Evolutionary conservation across 2,113 vertebrate species (phyloP).

Genomic region (Triplophysa dalaica): DNA sequence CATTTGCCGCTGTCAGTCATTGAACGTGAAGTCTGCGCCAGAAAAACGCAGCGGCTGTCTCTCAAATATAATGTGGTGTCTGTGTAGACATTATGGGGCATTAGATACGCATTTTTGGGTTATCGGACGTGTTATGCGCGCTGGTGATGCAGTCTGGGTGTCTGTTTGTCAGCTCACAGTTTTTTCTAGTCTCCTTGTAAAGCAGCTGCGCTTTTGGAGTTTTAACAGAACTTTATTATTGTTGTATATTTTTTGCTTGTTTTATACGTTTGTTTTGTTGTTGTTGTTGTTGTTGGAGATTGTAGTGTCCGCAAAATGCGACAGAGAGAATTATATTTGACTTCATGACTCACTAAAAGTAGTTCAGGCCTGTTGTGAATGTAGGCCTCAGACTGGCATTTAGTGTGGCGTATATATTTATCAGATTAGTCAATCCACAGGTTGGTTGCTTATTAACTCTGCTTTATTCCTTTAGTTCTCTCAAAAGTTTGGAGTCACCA

Average conservation of each 20-base stretch:
- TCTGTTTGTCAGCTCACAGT: neutral
- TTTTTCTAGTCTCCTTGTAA: too few relatives aligned
- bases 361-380: neutral
- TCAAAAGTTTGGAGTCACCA: slow-evolving; percentile 57
- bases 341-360: neutral
- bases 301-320: too few relatives aligned
- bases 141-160: neutral
- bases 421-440: neutral
- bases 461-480: neutral
- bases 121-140: too few relatives aligned
- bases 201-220: too few relatives aligned
- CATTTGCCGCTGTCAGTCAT: slow-evolving; percentile 50
- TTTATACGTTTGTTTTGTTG: too few relatives aligned
- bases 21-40: neutral
- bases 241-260: too few relatives aligned
- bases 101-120: neutral
- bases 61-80: neutral
- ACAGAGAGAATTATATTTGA: neutral
- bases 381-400: slow-evolving; percentile 6
- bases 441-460: neutral
- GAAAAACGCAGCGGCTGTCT: neutral
- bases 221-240: too few relatives aligned
- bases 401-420: neutral
- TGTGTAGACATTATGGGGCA: neutral
- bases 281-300: too few relatives aligned